Base-by-base conservation (phyloP, 2,113 vertebrate genomes). In the Lycaon pictus region DNA sequence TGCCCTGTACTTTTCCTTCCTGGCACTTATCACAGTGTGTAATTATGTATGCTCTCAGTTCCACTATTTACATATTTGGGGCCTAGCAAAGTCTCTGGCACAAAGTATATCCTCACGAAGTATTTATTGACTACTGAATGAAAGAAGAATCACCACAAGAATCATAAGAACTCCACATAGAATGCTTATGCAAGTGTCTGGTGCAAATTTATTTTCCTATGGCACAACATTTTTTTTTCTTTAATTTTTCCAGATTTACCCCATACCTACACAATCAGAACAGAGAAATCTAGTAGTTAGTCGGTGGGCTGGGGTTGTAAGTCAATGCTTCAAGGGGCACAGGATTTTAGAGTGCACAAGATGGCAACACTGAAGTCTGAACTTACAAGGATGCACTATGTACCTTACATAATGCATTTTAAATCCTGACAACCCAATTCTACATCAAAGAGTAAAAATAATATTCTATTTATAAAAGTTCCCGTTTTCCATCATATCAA, bases 101-200 rank as follows among this genome's bases (percentile, higher is more conserved):
- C 84, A 58, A 76, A 92, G 23, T 22, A 77, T 8, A 27, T 93
- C 60, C 55, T 97, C 16, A 95, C 87, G 5, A 92, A 77, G 82
- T 83, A 58, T 16, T 84, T 79, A 58, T 20, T 84, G 58, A 85
- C 48, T 84, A 15, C 60, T n/a, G 17, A 94, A 58, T 88, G 63
- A 96, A 85, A 56, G 11, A 94, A 62, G 16, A 6, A 25, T 63
- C 35, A 81, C 16, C n/a, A 32, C 53, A 10, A 35, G 19, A 80
- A 32, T 88, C 56, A 27, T 51, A 62, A 86, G 48, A 89, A 35
- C 13, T 85, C 94, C 58, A 82, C 16, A 51, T 23, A 48, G 35
- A 62, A 62, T 17, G 19, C 12, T 92, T 82, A 74, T 17, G 77
- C 43, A 20, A 82, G 27, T 71, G 15, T 74, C n/a, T 72, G 13